These are phyloP conservation scores for Cottoperca gobio DNA, from an alignment of 2,797 vertebrate species.

Conservation along the genomic window DNA sequence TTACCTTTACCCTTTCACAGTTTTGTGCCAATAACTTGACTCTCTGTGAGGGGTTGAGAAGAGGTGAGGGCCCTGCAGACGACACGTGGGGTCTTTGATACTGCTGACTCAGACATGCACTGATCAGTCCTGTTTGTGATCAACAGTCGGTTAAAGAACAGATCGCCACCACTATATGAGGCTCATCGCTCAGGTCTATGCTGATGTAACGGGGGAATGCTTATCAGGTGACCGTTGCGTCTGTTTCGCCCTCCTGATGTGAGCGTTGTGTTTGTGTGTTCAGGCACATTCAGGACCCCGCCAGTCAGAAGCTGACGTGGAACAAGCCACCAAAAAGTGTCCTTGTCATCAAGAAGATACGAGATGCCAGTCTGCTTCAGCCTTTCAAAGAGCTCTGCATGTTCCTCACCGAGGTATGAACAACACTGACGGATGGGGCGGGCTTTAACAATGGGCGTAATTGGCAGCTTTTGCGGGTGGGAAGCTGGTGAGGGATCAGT, in stretches of 20 bases:
- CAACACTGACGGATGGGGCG: not conserved
- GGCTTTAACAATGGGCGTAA: not conserved
- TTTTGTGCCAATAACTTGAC: not conserved
- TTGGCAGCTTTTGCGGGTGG: not conserved
- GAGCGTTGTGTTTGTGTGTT: constrained; percentile 25
- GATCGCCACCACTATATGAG: not conserved
- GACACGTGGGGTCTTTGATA: constrained; percentile 21
- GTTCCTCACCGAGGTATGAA: constrained; percentile 92
- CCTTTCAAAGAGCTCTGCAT: constrained; percentile 96
- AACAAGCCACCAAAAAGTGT: constrained; percentile 98
- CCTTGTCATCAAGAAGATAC: constrained; percentile 97
- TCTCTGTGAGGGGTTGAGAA: not conserved
- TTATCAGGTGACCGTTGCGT: not conserved
- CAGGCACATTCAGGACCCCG: constrained; percentile 99
- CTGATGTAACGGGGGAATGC: not conserved
- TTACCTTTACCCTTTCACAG: not conserved
- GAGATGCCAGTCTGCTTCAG: constrained; percentile 91
- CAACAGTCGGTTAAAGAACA: not conserved
- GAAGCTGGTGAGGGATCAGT: not conserved
- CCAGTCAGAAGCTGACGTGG: constrained; percentile 97
- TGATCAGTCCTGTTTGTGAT: constrained; percentile 19
- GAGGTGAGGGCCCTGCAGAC: constrained; percentile 9
- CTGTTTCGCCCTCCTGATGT: not conserved
- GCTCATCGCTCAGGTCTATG: not conserved
- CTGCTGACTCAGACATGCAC: constrained; percentile 12